Evolutionary conservation across 2,888 invertebrate species (phyloP), one percentile per base, ranked within the genome.

Genomic region (Neoscelio sp.): DNA sequence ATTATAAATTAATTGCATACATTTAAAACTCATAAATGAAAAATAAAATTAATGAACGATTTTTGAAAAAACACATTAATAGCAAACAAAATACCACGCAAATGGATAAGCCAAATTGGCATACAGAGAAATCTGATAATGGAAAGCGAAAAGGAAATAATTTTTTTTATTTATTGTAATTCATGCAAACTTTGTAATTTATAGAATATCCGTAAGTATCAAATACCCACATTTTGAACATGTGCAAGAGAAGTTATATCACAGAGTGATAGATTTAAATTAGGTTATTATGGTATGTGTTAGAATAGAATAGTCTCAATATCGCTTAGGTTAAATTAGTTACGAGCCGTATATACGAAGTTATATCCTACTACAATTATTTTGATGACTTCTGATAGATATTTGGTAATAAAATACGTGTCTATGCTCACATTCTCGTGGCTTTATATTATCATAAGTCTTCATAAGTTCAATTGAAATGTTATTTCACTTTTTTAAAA

Each of bases 271-370:
- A 60, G 30, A 68, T 76, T 76, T 76, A 68, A 56, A 76, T 56
- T 20, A 50, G 56, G 62, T 56, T 70, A 70, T 70, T 56, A 26
- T 2, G 44, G 48, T 64, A 56, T 23, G 26, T 50, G 56, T 70
- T 70, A 38, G 42, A 40, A 62, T 70, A 56, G 64, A 70, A 50
- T 76, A 56, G 76, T 70, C 64, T 76, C 56, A 56, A 68, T 70
- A 56, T 20, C 64, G 42, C 64, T 76, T 64, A 48, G 20, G 20
- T 68, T 62, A 15, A 12, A 23, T 17, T 40, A 7, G 38, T 58
- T 71, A 30, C 13, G 12, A 52, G 42, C 42, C 26, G 42, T 26
- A 35, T 18, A 35, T 64, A 48, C 48, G 52, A 70, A n/a, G 26
- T 12, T 13, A 67, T 46, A 68, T 54, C 46, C n/a, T 10, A 64